Percentiles rank a stretch among this genome's conserved stretches.
These are phyloP conservation scores for Euleptes europaea DNA, from an alignment of 2,113 vertebrate genomes.

Conservation along the genomic window DNA sequence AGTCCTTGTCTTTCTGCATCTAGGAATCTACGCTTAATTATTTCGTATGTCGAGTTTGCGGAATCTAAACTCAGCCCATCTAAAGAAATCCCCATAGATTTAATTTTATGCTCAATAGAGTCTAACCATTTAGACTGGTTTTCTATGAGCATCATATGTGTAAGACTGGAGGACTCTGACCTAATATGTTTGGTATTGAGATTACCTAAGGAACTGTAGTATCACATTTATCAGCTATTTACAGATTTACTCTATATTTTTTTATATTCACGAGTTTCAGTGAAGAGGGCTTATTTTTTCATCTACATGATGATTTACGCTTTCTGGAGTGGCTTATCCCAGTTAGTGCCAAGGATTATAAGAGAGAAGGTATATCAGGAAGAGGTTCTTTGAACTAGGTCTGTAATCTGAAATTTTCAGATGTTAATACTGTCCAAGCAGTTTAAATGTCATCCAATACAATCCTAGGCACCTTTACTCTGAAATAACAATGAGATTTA, in stretches of 20 bases:
- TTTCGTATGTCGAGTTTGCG: too few relatives aligned
- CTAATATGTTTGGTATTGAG: neutral
- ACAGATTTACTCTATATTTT: conserved; percentile 36
- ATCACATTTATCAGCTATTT: conserved; percentile 6
- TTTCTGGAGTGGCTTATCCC: conserved; percentile 37
- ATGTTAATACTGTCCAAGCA: neutral
- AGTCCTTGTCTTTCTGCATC: too few relatives aligned
- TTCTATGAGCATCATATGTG: too few relatives aligned
- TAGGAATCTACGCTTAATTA: too few relatives aligned
- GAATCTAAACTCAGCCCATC: too few relatives aligned
- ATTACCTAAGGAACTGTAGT: conserved; percentile 17
- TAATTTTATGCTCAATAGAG: too few relatives aligned
- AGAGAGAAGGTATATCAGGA: too few relatives aligned
- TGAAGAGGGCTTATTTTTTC: conserved; percentile 48
- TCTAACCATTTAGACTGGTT: too few relatives aligned
- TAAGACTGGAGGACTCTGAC: too few relatives aligned
- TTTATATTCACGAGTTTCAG: conserved; percentile 44
- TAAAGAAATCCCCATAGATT: too few relatives aligned
- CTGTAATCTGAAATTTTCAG: neutral
- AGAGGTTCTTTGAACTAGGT: neutral
- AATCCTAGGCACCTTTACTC: neutral
- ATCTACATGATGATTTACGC: conserved; percentile 50
- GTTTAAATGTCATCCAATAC: neutral
- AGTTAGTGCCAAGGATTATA: neutral
- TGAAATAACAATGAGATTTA: neutral